Conservation (phyloP, 2,888 invertebrate genomes). For the Troilus luridus region DNA sequence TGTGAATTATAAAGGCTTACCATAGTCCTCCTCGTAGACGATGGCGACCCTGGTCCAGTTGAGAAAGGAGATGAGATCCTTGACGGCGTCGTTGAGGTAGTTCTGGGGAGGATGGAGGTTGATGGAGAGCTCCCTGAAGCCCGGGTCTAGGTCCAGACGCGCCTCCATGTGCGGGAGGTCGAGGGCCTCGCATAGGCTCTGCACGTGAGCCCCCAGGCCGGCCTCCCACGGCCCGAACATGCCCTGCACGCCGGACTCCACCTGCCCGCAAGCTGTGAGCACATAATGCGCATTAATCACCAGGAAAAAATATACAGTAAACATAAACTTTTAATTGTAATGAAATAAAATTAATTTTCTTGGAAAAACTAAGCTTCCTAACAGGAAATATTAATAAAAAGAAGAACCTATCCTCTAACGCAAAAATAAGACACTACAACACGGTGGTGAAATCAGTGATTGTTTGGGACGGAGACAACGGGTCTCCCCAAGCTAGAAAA, state of each 20-base stretch:
- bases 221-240: conserved; percentile 91
- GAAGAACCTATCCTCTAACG: too few species aligned
- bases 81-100: conserved; percentile 85
- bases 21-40: conserved; percentile 93
- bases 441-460: too few species aligned
- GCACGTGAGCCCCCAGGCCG: conserved; percentile 84
- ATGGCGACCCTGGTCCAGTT: conserved; percentile 96
- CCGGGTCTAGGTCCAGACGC: conserved; percentile 77
- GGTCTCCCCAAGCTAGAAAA: too few species aligned
- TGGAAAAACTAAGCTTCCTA: too few species aligned
- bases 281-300: neutral
- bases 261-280: conserved; percentile 83
- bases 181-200: conserved; percentile 89
- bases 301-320: too few species aligned
- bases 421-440: too few species aligned
- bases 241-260: conserved; percentile 88
- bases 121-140: conserved; percentile 83
- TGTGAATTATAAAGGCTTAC: conserved; percentile 71
- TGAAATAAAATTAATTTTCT: too few species aligned
- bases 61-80: conserved; percentile 87
- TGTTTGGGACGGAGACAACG: too few species aligned
- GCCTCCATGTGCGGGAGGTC: conserved; percentile 93
- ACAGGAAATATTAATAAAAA: too few species aligned
- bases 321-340: too few species aligned
- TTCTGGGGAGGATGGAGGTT: conserved; percentile 90